Evolutionary conservation across 2,797 vertebrate genomes (phyloP).

Genomic region (Choloepus didactylus): DNA sequence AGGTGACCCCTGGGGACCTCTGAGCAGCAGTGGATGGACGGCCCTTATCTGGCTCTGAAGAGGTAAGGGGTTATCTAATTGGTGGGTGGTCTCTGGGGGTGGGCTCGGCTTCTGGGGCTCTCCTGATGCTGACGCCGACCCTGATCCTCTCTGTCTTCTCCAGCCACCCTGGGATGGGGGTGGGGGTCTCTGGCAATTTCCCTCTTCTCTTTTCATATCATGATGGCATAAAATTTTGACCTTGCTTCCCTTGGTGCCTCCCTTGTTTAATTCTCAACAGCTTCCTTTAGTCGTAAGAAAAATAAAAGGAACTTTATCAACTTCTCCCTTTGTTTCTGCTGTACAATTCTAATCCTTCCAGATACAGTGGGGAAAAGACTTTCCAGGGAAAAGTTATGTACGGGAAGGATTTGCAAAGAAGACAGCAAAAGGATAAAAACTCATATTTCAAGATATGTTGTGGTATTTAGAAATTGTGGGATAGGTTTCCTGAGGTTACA

Average conservation of each 20-base stretch:
- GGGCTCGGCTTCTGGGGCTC: background rate
- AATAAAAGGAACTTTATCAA: background rate
- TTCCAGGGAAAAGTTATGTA: no score
- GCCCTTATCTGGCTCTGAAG: background rate
- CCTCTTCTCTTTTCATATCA: background rate
- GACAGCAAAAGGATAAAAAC: background rate
- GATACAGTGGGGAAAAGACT: background rate
- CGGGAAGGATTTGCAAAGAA: background rate
- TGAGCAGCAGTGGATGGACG: background rate
- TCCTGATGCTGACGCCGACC: background rate
- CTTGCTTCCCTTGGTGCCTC: background rate
- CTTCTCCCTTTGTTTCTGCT: constrained; percentile 48
- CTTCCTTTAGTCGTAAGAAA: constrained; percentile 23
- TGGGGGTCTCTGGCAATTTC: background rate
- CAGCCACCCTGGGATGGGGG: background rate
- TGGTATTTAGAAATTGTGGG: background rate
- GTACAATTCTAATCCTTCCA: background rate
- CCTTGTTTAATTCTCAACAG: constrained; percentile 36
- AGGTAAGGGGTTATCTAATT: background rate
- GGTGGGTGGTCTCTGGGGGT: background rate
- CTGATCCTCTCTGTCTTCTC: background rate
- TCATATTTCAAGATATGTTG: background rate
- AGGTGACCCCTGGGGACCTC: background rate
- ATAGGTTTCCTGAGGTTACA: background rate
- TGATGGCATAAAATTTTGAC: rapidly evolving